These are phyloP conservation scores for Mohoua ochrocephala DNA, from an alignment of 2,113 vertebrate species.

Conservation along the genomic window DNA sequence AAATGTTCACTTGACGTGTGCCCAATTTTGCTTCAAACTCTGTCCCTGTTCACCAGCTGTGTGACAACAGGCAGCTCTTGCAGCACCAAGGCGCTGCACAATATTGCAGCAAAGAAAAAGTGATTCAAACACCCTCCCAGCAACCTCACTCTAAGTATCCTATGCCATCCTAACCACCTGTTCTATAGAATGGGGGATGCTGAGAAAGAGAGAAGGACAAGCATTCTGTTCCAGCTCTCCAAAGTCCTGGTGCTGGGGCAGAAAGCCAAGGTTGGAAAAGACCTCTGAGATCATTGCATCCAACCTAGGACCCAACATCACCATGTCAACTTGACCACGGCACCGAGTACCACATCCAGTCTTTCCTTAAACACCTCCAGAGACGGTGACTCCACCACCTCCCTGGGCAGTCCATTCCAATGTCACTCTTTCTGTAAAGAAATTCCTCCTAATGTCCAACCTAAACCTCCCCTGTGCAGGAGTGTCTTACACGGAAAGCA, in stretches of 20 bases:
- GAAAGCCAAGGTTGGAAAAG: background rate
- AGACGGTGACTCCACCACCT: background rate
- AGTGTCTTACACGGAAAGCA: background rate
- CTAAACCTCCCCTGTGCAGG: accelerated
- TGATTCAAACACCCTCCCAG: background rate
- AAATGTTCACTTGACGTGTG: background rate
- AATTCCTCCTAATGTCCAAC: background rate
- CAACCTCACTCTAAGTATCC: too few species aligned
- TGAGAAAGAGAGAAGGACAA: background rate
- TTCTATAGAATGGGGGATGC: background rate
- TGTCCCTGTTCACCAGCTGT: background rate
- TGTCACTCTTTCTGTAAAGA: background rate
- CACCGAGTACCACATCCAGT: background rate
- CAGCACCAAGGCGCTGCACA: background rate
- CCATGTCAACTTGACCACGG: background rate
- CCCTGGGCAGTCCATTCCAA: background rate
- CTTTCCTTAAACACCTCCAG: background rate
- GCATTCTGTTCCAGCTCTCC: background rate
- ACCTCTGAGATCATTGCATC: background rate
- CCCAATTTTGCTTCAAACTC: background rate
- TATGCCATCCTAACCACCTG: background rate
- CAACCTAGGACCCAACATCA: background rate
- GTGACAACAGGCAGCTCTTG: background rate
- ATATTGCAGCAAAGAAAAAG: background rate
- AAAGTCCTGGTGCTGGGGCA: background rate